Conservation (phyloP, 2,888 invertebrate genomes). For the Zonitis immaculata region DNA sequence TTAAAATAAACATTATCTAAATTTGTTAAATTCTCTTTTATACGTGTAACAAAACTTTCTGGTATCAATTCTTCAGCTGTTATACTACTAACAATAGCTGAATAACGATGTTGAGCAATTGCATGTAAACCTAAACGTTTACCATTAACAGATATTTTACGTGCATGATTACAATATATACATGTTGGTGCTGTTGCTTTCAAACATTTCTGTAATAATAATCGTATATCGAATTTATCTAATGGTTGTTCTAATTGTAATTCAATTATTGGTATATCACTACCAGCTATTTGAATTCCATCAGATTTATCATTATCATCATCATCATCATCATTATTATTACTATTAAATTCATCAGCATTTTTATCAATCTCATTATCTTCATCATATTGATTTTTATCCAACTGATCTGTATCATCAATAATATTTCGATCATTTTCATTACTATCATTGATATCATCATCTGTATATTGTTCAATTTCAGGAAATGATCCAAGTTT, state of each 20-base stretch:
- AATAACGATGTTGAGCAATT: constrained; percentile 73
- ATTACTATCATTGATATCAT: constrained; percentile 44
- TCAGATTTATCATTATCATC: constrained; percentile 14
- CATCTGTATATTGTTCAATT: constrained; percentile 45
- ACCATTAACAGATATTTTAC: constrained; percentile 79
- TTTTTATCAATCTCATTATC: constrained; percentile 38
- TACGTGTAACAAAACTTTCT: constrained; percentile 63
- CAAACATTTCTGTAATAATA: constrained; percentile 69
- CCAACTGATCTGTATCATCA: constrained; percentile 30
- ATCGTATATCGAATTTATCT: constrained; percentile 68
- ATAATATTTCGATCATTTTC: constrained; percentile 22
- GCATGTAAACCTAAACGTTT: constrained; percentile 75
- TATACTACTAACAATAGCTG: constrained; percentile 72
- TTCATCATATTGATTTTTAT: constrained; percentile 40
- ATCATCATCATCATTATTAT: constrained; percentile 32
- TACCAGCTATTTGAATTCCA: constrained; percentile 52
- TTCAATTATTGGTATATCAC: constrained; percentile 64
- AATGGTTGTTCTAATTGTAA: constrained; percentile 68
- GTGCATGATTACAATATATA: constrained; percentile 81
- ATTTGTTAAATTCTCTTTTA: constrained; percentile 59
- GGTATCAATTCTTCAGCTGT: constrained; percentile 70
- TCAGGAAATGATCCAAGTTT: constrained; percentile 39
- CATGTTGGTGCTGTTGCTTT: constrained; percentile 65
- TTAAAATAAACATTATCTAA: constrained; percentile 67
- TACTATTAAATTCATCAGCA: constrained; percentile 46